A percentile compares a stretch with the other conserved stretches of the same genome.
Conservation (phyloP, 2,113 vertebrate species). For the Oryzias curvinotus region DNA sequence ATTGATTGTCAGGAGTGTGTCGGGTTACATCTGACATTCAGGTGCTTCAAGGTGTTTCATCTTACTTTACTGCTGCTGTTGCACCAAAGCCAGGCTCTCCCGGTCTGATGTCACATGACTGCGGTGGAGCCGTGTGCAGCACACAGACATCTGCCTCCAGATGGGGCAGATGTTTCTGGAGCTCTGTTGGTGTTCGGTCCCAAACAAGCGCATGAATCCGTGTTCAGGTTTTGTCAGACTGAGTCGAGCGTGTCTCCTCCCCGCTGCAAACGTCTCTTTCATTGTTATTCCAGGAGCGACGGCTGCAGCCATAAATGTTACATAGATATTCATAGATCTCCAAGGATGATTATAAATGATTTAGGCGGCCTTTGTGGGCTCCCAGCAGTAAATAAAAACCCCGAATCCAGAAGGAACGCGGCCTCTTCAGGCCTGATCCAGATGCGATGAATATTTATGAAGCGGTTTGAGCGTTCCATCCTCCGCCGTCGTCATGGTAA, state of each 20-base stretch:
- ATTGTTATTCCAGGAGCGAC: slow-evolving; percentile 5
- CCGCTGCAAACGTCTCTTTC: neutral
- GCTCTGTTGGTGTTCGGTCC: too few species aligned
- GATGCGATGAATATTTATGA: slow-evolving; percentile 3
- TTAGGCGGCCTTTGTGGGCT: neutral
- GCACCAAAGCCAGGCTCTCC: neutral
- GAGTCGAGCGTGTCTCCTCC: slow-evolving; percentile 3
- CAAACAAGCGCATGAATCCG: too few species aligned
- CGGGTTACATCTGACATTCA: slow-evolving; percentile 53
- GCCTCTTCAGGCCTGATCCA: neutral
- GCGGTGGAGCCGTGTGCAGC: too few species aligned
- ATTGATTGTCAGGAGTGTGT: slow-evolving; percentile 69
- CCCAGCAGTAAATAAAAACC: neutral
- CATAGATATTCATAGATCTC: neutral
- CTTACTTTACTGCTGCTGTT: neutral
- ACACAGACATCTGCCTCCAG: too few species aligned
- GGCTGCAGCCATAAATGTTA: neutral
- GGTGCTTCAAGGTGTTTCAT: neutral
- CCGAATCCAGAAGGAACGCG: neutral
- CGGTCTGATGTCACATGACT: too few species aligned
- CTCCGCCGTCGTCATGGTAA: too few species aligned
- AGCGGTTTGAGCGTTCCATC: too few species aligned
- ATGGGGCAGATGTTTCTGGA: too few species aligned
- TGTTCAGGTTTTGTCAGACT: too few species aligned
- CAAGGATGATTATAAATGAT: slow-evolving; percentile 9